phyloP scores from a whole-genome alignment of 2,113 vertebrate species.

The Sorex araneus region DNA sequence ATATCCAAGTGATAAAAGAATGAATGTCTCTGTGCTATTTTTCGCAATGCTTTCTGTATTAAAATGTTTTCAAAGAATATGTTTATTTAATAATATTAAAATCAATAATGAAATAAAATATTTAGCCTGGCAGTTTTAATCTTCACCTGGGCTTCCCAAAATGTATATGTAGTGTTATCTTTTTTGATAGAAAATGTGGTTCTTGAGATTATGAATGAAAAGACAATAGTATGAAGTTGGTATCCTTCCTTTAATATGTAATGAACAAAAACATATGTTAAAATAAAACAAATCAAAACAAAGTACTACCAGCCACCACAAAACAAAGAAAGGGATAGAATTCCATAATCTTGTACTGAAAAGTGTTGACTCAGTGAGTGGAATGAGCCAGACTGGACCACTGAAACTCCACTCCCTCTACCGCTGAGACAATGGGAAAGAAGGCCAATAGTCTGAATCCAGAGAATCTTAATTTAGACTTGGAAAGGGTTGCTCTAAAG shows the following conservation, averaged over 20 bases:
- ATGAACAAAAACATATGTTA: constrained; percentile 30
- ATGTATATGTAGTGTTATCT: not conserved
- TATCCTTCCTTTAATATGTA: not conserved
- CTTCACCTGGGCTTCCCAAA: constrained; percentile 23
- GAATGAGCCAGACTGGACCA: not conserved
- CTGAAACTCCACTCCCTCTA: too few species aligned
- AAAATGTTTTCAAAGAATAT: not conserved
- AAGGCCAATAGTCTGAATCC: not conserved
- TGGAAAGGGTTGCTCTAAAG: not conserved
- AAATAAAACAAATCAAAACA: constrained; percentile 29
- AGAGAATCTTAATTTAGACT: not conserved
- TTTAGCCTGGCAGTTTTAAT: constrained; percentile 2
- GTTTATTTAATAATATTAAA: constrained; percentile 30
- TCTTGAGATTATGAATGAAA: constrained; percentile 38
- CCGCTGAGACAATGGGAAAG: not conserved
- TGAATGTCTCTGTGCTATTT: not conserved
- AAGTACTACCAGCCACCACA: constrained; percentile 2
- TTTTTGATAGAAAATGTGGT: not conserved
- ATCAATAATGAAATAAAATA: constrained; percentile 21
- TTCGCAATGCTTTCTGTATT: not conserved
- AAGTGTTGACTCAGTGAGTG: not conserved
- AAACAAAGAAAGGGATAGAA: not conserved
- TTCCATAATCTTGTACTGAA: not conserved
- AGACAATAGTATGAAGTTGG: not conserved
- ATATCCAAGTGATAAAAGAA: not conserved